These are phyloP conservation scores for Capitella teleta DNA, from an alignment of 1,140 invertebrate genomes.

Conservation along the genomic window DNA sequence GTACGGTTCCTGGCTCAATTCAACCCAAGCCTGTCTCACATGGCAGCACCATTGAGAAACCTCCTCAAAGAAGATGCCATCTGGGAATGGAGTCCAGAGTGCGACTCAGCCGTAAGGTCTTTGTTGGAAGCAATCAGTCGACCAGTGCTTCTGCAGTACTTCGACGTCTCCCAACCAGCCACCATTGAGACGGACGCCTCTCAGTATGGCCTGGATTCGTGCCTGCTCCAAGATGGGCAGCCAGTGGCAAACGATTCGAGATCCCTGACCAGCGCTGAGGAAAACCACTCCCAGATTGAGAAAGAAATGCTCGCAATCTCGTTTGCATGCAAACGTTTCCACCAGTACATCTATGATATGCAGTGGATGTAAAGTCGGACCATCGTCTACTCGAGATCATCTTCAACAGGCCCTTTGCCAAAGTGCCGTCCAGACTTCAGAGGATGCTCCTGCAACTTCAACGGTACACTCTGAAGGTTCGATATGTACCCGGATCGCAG, in stretches of 20 bases:
- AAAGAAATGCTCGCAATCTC: constrained; percentile 44
- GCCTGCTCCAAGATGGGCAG: constrained; percentile 40
- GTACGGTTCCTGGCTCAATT: too few relatives aligned
- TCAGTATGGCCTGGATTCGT: constrained; percentile 33
- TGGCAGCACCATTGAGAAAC: neutral
- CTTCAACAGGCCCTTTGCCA: constrained; percentile 34
- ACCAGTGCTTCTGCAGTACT: constrained; percentile 18
- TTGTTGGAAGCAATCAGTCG: constrained; percentile 16
- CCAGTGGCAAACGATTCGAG: constrained; percentile 41
- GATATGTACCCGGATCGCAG: neutral
- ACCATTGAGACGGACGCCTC: constrained; percentile 19
- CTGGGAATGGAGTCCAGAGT: constrained; percentile 7
- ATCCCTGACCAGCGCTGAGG: constrained; percentile 34
- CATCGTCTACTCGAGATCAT: constrained; percentile 38
- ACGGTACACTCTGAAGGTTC: constrained; percentile 33
- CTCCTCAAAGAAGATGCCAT: constrained; percentile 5
- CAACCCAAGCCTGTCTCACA: too few relatives aligned
- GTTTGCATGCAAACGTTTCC: constrained; percentile 39
- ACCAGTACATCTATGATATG: constrained; percentile 32
- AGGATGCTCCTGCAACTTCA: constrained; percentile 40
- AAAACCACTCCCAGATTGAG: constrained; percentile 44
- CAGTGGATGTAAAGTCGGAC: constrained; percentile 19
- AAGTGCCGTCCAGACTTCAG: constrained; percentile 37
- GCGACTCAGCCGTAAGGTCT: constrained; percentile 11
- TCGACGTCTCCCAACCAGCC: constrained; percentile 15